A percentile compares a stretch with the other conserved stretches of the same genome.
Conservation (phyloP, 1,140 invertebrate species). For the Eurosta solidaginis region DNA sequence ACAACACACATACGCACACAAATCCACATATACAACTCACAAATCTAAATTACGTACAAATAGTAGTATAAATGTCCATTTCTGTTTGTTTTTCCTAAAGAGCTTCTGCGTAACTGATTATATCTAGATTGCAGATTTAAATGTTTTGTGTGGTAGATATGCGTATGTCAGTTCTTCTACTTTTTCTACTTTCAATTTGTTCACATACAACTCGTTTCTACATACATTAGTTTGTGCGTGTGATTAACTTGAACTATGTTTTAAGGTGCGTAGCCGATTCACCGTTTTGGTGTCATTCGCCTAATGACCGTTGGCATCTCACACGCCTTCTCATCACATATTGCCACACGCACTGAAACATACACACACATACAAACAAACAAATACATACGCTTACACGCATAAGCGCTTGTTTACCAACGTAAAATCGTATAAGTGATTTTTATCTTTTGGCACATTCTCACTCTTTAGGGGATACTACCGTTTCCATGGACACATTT, state of each 20-base stretch:
- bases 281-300: not conserved
- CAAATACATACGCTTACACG: not conserved
- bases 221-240: not conserved
- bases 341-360: no score
- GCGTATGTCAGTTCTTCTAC: not conserved
- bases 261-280: not conserved
- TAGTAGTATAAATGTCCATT: not conserved
- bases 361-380: not conserved
- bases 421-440: conserved; percentile 17
- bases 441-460: conserved; percentile 28
- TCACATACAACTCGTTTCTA: not conserved
- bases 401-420: not conserved
- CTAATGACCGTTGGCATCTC: conserved; percentile 20
- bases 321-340: conserved; percentile 13
- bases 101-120: not conserved
- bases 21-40: not conserved
- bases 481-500: conserved; percentile 22
- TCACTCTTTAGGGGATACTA: conserved; percentile 22
- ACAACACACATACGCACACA: not conserved
- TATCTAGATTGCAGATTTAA: conserved; percentile 20
- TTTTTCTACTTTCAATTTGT: not conserved
- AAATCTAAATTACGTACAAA: no score
- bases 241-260: not conserved
- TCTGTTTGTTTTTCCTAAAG: conserved; percentile 22
- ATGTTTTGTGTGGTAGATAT: conserved; percentile 21